Percentiles rank a stretch among this genome's conserved stretches.
phyloP scores from a whole-genome alignment of 2,888 invertebrate genomes.

The Ethmia dodecea region DNA sequence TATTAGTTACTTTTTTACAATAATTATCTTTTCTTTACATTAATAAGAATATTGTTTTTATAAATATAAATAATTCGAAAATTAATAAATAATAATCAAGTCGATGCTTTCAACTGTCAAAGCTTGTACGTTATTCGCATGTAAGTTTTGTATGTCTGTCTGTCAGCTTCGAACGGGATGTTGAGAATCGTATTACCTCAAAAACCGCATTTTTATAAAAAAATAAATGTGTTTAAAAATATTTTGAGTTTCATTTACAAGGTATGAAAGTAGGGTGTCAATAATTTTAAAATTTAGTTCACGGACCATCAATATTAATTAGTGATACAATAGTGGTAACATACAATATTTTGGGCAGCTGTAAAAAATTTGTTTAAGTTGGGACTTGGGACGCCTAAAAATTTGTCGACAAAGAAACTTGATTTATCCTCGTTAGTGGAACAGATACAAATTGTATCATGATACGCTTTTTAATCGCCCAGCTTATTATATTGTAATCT shows the following conservation, averaged over 20 bases:
- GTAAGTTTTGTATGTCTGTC: constrained; percentile 42
- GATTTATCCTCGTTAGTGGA: constrained; percentile 48
- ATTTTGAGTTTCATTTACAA: constrained; percentile 26
- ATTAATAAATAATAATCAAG: too few relatives aligned
- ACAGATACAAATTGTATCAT: constrained; percentile 27
- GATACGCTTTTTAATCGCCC: constrained; percentile 53
- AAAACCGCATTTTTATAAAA: constrained; percentile 60
- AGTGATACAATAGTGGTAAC: background rate
- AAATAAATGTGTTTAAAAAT: constrained; percentile 62
- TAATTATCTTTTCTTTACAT: too few relatives aligned
- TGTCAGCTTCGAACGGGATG: constrained; percentile 48
- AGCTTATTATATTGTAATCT: constrained; percentile 60
- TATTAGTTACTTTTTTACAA: too few relatives aligned
- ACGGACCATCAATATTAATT: constrained; percentile 37
- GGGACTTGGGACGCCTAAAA: constrained; percentile 32
- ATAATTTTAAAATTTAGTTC: constrained; percentile 14
- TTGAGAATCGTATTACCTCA: constrained; percentile 33
- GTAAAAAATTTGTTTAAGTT: background rate
- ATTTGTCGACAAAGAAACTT: constrained; percentile 41
- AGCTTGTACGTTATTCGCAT: constrained; percentile 36
- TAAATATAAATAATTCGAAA: too few relatives aligned
- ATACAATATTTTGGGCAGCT: constrained; percentile 1
- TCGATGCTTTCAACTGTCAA: too few relatives aligned
- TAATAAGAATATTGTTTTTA: too few relatives aligned
- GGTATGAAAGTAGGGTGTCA: constrained; percentile 4